A percentile compares a stretch with the other conserved stretches of the same genome.
Conservation (phyloP, 2,888 invertebrate species). For the Merodon equestris region DNA sequence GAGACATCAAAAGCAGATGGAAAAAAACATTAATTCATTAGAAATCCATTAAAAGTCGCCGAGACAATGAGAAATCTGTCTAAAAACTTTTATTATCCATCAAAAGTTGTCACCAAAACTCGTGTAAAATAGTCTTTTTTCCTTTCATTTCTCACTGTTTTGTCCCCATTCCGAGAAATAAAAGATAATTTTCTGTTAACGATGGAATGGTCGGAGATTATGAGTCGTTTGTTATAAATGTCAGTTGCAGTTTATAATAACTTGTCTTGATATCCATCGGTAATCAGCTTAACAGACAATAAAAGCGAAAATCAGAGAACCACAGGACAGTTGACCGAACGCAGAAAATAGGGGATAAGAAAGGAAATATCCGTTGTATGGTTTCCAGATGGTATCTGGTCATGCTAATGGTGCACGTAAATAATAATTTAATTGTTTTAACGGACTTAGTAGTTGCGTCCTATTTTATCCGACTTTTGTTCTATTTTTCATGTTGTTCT, state of each 20-base stretch:
- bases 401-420: slow-evolving; percentile 30
- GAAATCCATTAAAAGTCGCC: slow-evolving; percentile 44
- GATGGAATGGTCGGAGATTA: too few relatives aligned
- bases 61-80: slow-evolving; percentile 40
- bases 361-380: neutral
- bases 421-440: slow-evolving; percentile 57
- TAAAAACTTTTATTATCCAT: slow-evolving; percentile 41
- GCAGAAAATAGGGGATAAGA: neutral
- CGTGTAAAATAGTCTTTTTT: slow-evolving; percentile 1
- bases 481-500: slow-evolving; percentile 11
- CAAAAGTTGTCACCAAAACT: slow-evolving; percentile 36
- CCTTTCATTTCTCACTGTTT: neutral
- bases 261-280: neutral
- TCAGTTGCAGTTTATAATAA: slow-evolving; percentile 27
- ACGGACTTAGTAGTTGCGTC: slow-evolving; percentile 49
- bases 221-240: slow-evolving; percentile 12
- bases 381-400: too few relatives aligned
- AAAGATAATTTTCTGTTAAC: too few relatives aligned
- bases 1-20: neutral
- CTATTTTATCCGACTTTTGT: slow-evolving; percentile 28
- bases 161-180: neutral
- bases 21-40: slow-evolving; percentile 39
- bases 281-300: slow-evolving; percentile 1
- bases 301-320: slow-evolving; percentile 3
- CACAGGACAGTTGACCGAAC: neutral